Percentiles rank a stretch among this genome's conserved stretches.
These are phyloP conservation scores for Hemistola chrysoprasaria DNA, from an alignment of 2,888 invertebrate species.

Conservation along the genomic window DNA sequence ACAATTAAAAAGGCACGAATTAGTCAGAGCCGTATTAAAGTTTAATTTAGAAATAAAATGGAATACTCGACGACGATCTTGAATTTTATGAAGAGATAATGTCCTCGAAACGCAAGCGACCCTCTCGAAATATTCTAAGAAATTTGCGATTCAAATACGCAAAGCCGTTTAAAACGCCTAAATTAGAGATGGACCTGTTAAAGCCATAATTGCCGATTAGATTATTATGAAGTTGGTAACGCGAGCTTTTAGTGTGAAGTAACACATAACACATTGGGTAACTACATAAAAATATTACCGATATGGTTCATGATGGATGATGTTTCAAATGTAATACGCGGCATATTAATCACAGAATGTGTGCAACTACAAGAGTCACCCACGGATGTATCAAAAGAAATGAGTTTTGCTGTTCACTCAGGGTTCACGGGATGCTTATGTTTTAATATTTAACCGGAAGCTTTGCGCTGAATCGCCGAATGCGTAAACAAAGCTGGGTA, in stretches of 20 bases:
- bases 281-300: no score
- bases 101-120: slow-evolving; percentile 75
- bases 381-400: slow-evolving; percentile 26
- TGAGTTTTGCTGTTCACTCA: slow-evolving; percentile 39
- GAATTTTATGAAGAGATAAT: slow-evolving; percentile 82
- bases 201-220: slow-evolving; percentile 80
- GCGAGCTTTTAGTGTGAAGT: slow-evolving; percentile 42
- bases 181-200: slow-evolving; percentile 81
- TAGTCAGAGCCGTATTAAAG: slow-evolving; percentile 48
- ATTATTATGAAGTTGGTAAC: slow-evolving; percentile 70
- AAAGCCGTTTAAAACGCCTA: slow-evolving; percentile 82
- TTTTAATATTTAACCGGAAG: slow-evolving; percentile 73
- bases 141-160: slow-evolving; percentile 82
- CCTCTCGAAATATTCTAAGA: slow-evolving; percentile 80
- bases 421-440: slow-evolving; percentile 51
- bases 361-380: slow-evolving; percentile 12
- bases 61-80: slow-evolving; percentile 71
- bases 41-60: slow-evolving; percentile 71
- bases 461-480: slow-evolving; percentile 63
- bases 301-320: no score
- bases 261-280: background rate
- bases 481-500: slow-evolving; percentile 69
- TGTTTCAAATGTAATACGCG: no score
- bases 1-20: slow-evolving; percentile 33
- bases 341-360: slow-evolving; percentile 10